phyloP scores from a whole-genome alignment of 2,113 vertebrate genomes.

The Apaloderma vittatum region DNA sequence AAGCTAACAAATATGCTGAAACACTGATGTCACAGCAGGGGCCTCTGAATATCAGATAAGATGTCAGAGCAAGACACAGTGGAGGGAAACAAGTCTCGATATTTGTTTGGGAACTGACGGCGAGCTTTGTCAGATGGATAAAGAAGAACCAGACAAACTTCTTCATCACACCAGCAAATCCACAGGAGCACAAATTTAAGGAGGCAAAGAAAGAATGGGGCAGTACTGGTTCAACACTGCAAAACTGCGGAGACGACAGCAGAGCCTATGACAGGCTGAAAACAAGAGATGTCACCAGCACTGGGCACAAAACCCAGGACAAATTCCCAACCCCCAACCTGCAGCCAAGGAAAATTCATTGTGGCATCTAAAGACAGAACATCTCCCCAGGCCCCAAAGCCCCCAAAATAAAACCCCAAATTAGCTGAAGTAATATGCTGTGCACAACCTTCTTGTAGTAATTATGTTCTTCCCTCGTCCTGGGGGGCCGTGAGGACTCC shows the following conservation, averaged over 20 bases:
- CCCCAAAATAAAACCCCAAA: background rate
- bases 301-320: background rate
- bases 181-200: background rate
- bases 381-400: background rate
- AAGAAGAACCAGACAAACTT: background rate
- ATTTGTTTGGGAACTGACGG: background rate
- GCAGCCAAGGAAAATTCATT: background rate
- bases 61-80: background rate
- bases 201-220: background rate
- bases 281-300: background rate
- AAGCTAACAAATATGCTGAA: background rate
- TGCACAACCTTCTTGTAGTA: fast-evolving
- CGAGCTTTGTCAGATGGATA: background rate
- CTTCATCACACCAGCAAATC: background rate
- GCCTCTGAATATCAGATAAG: background rate
- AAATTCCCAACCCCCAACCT: background rate
- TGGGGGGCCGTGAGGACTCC: background rate
- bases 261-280: background rate
- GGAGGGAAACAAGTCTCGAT: fast-evolving
- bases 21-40: background rate
- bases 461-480: fast-evolving
- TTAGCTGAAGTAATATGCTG: background rate
- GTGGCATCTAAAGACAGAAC: fast-evolving
- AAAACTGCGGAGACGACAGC: background rate
- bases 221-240: background rate